These are phyloP conservation scores for Melanostigma gelatinosum DNA, from an alignment of 2,113 vertebrate species.

Conservation along the genomic window DNA sequence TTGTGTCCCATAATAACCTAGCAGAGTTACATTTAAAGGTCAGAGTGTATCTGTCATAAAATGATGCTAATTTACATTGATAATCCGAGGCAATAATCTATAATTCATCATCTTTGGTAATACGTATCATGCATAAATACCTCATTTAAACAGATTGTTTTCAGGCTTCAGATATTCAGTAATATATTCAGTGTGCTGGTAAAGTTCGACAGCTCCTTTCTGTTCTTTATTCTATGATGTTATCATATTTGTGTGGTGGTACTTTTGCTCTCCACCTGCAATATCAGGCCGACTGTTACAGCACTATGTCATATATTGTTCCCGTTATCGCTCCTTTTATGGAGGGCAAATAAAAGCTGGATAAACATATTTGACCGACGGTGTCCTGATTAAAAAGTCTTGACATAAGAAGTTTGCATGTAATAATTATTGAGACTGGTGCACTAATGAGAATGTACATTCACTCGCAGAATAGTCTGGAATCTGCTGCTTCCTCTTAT, in stretches of 20 bases:
- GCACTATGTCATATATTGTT: background rate
- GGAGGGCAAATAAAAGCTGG: slow-evolving; percentile 5
- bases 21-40: background rate
- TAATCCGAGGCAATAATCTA: background rate
- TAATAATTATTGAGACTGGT: background rate
- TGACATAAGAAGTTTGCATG: slow-evolving; percentile 17
- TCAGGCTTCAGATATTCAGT: background rate
- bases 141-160: background rate
- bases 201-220: background rate
- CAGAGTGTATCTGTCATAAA: background rate
- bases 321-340: background rate
- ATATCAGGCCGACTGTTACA: background rate
- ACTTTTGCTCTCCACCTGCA: background rate
- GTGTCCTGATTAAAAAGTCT: background rate
- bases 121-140: background rate
- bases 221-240: background rate
- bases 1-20: background rate
- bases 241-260: background rate
- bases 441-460: background rate
- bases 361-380: slow-evolving; percentile 4
- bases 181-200: too few relatives aligned
- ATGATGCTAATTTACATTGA: background rate
- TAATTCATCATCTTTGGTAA: background rate
- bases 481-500: background rate
- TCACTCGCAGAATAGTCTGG: background rate